phyloP scores from a whole-genome alignment of 2,113 vertebrate genomes.

The Prionailurus viverrinus region DNA sequence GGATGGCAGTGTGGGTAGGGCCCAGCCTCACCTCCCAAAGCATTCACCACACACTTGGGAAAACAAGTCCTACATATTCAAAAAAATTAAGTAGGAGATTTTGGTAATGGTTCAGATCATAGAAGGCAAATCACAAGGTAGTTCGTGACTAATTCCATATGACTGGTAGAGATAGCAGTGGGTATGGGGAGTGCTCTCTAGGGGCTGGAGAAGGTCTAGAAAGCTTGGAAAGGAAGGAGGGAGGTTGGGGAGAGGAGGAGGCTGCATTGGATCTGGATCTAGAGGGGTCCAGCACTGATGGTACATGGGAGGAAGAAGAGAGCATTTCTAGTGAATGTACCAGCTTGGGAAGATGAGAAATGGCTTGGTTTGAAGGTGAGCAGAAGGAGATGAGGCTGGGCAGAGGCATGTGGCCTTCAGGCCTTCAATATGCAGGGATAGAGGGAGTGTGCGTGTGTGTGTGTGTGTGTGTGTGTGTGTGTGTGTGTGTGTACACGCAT shows the following conservation, averaged over 20 bases:
- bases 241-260: accelerated
- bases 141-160: slow-evolving; percentile 45
- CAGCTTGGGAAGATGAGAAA: neutral
- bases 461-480: neutral
- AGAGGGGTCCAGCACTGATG: neutral
- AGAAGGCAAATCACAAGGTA: neutral
- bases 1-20: neutral
- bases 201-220: neutral
- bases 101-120: neutral
- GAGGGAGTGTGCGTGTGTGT: neutral
- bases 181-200: neutral
- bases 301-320: neutral
- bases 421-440: neutral
- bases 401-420: neutral
- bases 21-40: neutral
- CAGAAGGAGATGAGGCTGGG: neutral
- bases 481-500: neutral
- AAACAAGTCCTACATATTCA: neutral
- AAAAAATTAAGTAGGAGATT: slow-evolving; percentile 15
- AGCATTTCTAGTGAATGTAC: neutral
- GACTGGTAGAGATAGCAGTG: neutral
- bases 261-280: neutral
- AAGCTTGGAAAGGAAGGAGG: neutral
- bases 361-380: neutral
- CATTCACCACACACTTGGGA: neutral